Percentiles rank a stretch among this genome's conserved stretches.
Conservation (phyloP, 2,797 vertebrate genomes). For the Taenioides sp. region DNA sequence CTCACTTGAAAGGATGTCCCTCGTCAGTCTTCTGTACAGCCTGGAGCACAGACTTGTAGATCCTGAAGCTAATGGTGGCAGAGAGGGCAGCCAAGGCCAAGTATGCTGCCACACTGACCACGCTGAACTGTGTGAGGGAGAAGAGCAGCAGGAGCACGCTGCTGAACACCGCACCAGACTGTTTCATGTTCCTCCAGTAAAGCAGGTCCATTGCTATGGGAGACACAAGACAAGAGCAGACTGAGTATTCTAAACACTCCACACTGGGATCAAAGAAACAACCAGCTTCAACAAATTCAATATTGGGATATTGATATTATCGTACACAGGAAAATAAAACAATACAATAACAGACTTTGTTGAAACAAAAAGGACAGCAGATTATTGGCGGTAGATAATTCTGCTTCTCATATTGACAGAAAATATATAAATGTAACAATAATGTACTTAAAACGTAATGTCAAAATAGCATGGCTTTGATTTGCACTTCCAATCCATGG, state of each 20-base stretch:
- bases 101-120: constrained; percentile 96
- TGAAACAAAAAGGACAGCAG: too few species aligned
- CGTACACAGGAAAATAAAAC: background rate
- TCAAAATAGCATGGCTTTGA: too few species aligned
- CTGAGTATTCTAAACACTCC: constrained; percentile 29
- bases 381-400: too few species aligned
- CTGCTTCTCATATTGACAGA: too few species aligned
- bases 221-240: constrained; percentile 26
- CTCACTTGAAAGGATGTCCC: constrained; percentile 99
- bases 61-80: constrained; percentile 97
- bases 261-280: constrained; percentile 67
- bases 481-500: too few species aligned
- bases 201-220: constrained; percentile 92
- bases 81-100: constrained; percentile 94
- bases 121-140: constrained; percentile 98
- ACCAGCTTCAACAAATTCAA: constrained; percentile 52
- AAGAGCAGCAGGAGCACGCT: constrained; percentile 94
- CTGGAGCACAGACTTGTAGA: constrained; percentile 98
- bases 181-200: constrained; percentile 97
- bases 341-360: background rate
- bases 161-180: constrained; percentile 92
- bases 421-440: too few species aligned
- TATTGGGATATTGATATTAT: background rate
- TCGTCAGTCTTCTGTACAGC: constrained; percentile 98
- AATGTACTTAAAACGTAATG: too few species aligned